Evolutionary conservation across 2,797 vertebrate genomes (phyloP).

Genomic region (Prunella strophiata): DNA sequence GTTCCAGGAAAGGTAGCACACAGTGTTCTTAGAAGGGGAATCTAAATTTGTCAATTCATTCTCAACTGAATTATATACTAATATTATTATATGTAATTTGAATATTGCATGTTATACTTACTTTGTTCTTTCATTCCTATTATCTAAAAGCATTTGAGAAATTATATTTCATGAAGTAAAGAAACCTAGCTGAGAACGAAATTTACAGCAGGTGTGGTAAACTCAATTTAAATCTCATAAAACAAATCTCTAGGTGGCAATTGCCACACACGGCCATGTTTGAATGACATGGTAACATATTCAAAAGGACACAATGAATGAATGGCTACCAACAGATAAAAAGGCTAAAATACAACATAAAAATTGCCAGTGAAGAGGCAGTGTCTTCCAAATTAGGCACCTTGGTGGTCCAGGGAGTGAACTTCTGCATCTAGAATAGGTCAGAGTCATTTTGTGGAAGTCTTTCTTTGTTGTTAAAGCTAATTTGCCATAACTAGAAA

Average conservation of each 20-base stretch:
- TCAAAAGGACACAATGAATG: not conserved
- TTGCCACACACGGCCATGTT: not conserved
- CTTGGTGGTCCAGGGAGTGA: not conserved
- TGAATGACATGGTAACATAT: not conserved
- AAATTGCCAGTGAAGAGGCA: not conserved
- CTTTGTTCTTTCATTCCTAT: not conserved
- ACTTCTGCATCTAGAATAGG: not conserved
- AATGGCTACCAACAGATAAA: not conserved
- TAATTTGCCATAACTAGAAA: not conserved
- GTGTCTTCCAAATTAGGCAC: not conserved
- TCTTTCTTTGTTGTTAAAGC: not conserved
- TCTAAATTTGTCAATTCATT: conserved; percentile 35
- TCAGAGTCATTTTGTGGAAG: not conserved
- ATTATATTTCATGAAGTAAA: not conserved
- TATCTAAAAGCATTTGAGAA: conserved; percentile 35
- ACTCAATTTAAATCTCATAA: not conserved
- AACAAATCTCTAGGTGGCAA: not conserved
- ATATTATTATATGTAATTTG: conserved; percentile 9
- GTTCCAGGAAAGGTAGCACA: conserved; percentile 34
- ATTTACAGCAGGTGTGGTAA: not conserved
- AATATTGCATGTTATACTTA: not conserved
- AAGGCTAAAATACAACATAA: not conserved
- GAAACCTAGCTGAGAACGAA: not conserved
- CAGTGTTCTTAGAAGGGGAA: not conserved
- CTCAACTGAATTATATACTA: not conserved